Conservation (phyloP, 2,888 invertebrate species). For the Morpho helenor region DNA sequence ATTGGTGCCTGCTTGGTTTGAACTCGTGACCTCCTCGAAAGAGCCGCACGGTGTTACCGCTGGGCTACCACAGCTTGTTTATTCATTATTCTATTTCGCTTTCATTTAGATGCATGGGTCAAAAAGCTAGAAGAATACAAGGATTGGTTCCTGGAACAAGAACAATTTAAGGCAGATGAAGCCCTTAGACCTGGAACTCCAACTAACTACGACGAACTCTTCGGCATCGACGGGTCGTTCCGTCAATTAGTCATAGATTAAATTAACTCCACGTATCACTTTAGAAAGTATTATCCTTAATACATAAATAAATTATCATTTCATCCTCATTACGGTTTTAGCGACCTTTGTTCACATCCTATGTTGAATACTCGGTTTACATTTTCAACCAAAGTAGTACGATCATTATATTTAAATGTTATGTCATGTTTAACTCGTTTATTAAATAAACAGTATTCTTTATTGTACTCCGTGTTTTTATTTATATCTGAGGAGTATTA, state of each 20-base stretch:
- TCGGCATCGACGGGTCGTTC: slow-evolving; percentile 94
- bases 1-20: too few relatives aligned
- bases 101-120: slow-evolving; percentile 84
- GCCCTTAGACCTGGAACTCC: slow-evolving; percentile 90
- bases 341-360: slow-evolving; percentile 41
- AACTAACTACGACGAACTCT: slow-evolving; percentile 91
- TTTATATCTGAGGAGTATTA: background rate
- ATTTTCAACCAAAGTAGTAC: slow-evolving; percentile 57
- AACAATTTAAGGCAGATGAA: slow-evolving; percentile 88
- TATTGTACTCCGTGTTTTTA: background rate
- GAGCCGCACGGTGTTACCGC: too few relatives aligned
- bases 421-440: slow-evolving; percentile 14
- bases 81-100: background rate
- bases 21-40: too few relatives aligned
- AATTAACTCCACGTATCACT: slow-evolving; percentile 7
- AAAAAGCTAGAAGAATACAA: slow-evolving; percentile 87
- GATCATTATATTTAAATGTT: slow-evolving; percentile 45
- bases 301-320: slow-evolving; percentile 15
- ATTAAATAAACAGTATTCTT: slow-evolving; percentile 16
- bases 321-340: slow-evolving; percentile 32
- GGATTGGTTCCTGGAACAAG: slow-evolving; percentile 90
- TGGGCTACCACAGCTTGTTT: too few relatives aligned
- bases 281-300: slow-evolving; percentile 3
- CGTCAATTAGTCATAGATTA: slow-evolving; percentile 90
- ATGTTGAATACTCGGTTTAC: slow-evolving; percentile 41